Evolutionary conservation across 2,888 invertebrate genomes (phyloP), one percentile per base, ranked within the genome.

Genomic region (Tromatobia lineatoria): DNA sequence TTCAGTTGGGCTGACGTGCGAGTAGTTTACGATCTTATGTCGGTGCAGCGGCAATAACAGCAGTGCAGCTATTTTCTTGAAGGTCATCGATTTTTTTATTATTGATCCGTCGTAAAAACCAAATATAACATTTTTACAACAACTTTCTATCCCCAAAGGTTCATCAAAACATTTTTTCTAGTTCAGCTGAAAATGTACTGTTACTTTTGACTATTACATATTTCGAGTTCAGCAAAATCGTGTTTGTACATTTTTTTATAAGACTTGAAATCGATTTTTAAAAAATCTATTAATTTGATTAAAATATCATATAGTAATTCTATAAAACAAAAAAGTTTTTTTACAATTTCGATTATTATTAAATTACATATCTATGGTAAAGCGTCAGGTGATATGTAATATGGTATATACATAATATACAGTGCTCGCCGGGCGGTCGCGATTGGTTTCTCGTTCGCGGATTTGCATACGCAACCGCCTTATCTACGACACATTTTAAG

Each of bases 401-500:
- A 38, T 7, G 34, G 3, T 29, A 59, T 54, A 18, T 18, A 54
- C n/a, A 18, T 61, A 64, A n/a, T 29, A 42, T 2, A 42, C 6
- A 45, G 45, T 20, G 20, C 61, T 57, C 34, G n/a, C 50, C 18
- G 8, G 47, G 61, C 38, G 61, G 15, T 34, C 59, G 59, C 34
- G 34, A 61, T n/a, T 34, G 50, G 50, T 61, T 29, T 61, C 34
- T n/a, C 59, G 61, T 47, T 67, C 29, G 25, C 42, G 47, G 23
- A 79, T 79, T 79, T 79, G 71, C 78, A 79, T 79, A 79, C 80
- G 61, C 77, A 80, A 77, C 52, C 67, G 73, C 38, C 69, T 80
- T 74, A 84, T 83, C 80, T 76, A 64, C 70, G 80, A 74, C 83
- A 84, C 80, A 84, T 80, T 84, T 81, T 64, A 25, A 80, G 80